These are phyloP conservation scores for Coelopa frigida DNA, from an alignment of 1,140 invertebrate genomes.

Conservation along the genomic window DNA sequence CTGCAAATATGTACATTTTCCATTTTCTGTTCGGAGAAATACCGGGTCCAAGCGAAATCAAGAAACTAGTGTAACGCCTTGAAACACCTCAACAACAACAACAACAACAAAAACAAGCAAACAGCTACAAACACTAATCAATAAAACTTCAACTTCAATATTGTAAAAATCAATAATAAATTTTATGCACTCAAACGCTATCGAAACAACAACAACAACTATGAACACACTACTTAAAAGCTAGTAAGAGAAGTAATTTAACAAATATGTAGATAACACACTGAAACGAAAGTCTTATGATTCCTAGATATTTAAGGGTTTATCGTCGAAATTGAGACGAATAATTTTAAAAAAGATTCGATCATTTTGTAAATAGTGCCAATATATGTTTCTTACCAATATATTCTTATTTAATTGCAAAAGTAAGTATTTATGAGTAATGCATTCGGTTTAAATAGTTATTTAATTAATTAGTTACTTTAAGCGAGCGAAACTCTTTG, in stretches of 20 bases:
- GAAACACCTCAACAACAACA: slow-evolving; percentile 2
- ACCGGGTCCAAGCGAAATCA: too few relatives aligned
- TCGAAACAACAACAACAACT: slow-evolving; percentile 3
- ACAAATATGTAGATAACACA: background rate
- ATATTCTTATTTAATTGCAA: slow-evolving; percentile 6
- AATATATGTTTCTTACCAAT: slow-evolving; percentile 1
- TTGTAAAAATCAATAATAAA: too few relatives aligned
- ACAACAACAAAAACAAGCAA: slow-evolving; percentile 8
- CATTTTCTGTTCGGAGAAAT: too few relatives aligned
- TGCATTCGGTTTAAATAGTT: slow-evolving; percentile 8
- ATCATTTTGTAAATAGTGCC: background rate
- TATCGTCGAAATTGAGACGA: background rate
- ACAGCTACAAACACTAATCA: too few relatives aligned
- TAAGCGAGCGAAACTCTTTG: background rate
- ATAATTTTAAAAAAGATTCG: background rate
- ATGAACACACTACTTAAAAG: background rate
- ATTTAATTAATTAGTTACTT: slow-evolving; percentile 8
- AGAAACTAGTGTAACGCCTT: too few relatives aligned
- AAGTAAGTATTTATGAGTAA: slow-evolving; percentile 1
- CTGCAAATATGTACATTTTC: too few relatives aligned
- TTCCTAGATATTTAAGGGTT: slow-evolving; percentile 12
- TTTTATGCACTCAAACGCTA: too few relatives aligned
- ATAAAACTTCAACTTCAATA: too few relatives aligned
- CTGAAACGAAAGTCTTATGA: slow-evolving; percentile 17
- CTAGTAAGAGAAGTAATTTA: background rate